Percentiles rank a stretch among this genome's conserved stretches.
phyloP scores from a whole-genome alignment of 2,888 invertebrate genomes.

The Apotomis capreana region DNA sequence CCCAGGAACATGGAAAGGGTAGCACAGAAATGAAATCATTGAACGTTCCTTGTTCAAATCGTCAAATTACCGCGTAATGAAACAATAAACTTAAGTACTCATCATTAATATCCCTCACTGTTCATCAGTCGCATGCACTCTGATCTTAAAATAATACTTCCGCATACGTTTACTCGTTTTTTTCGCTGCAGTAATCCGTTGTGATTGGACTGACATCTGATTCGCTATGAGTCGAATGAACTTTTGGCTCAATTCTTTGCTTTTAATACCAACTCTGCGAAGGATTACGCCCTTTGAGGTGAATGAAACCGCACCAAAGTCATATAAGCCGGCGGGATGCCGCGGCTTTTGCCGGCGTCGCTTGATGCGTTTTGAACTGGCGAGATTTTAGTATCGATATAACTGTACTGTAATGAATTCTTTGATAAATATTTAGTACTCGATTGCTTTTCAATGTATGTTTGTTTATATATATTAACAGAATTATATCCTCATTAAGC shows the following conservation, averaged over 20 bases:
- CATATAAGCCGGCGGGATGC: slow-evolving; percentile 27
- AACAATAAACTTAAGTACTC: slow-evolving; percentile 33
- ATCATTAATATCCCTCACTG: slow-evolving; percentile 42
- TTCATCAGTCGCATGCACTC: slow-evolving; percentile 42
- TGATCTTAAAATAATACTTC: slow-evolving; percentile 28
- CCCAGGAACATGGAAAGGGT: slow-evolving; percentile 11
- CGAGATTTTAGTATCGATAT: slow-evolving; percentile 7
- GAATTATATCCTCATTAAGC: too few species aligned
- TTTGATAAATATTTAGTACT: too few species aligned
- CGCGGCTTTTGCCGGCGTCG: slow-evolving; percentile 14
- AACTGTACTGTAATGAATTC: not conserved
- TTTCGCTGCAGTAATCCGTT: slow-evolving; percentile 17
- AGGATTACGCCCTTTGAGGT: slow-evolving; percentile 34
- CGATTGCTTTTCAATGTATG: too few species aligned
- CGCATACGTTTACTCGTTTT: slow-evolving; percentile 6
- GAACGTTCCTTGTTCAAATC: slow-evolving; percentile 39
- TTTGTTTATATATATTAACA: too few species aligned
- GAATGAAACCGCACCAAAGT: slow-evolving; percentile 35
- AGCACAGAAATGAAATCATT: slow-evolving; percentile 12
- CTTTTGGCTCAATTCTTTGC: slow-evolving; percentile 34
- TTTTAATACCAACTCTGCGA: slow-evolving; percentile 29
- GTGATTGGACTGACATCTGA: slow-evolving; percentile 29
- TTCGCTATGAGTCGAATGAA: slow-evolving; percentile 10
- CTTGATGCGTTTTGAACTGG: slow-evolving; percentile 22
- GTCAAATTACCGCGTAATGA: slow-evolving; percentile 32